Percentiles rank a stretch among this genome's conserved stretches.
phyloP scores from a whole-genome alignment of 2,797 vertebrate genomes.

The Propithecus perrieri region DNA sequence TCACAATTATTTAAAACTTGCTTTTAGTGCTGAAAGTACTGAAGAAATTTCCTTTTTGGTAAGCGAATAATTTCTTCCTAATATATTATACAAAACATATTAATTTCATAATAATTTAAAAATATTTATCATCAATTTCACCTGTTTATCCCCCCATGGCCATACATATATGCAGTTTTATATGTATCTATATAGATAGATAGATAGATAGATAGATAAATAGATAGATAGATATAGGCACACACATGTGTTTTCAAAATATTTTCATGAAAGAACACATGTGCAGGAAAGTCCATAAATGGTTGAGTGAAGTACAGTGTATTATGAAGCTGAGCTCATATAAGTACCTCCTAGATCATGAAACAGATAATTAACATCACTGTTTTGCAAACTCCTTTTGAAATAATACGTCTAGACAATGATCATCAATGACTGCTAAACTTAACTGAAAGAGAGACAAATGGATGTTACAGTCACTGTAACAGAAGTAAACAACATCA shows the following conservation, averaged over 20 bases:
- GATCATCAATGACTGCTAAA: not conserved
- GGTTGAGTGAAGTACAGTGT: not conserved
- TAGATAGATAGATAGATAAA: too few relatives aligned
- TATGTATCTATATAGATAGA: not conserved
- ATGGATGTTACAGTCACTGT: not conserved
- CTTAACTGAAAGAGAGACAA: not conserved
- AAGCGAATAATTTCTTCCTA: not conserved
- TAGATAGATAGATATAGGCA: not conserved
- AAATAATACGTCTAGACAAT: not conserved
- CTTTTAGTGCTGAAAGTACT: not conserved
- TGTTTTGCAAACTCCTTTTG: not conserved
- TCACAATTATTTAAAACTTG: not conserved
- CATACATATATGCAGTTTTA: not conserved
- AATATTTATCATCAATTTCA: not conserved
- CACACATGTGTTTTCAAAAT: not conserved
- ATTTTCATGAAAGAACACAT: conserved; percentile 16
- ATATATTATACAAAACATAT: not conserved
- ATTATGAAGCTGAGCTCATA: not conserved
- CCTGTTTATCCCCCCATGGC: not conserved
- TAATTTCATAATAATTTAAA: conserved; percentile 7
- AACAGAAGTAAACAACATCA: not conserved
- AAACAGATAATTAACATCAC: not conserved
- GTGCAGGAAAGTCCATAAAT: not conserved
- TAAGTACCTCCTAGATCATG: not conserved
- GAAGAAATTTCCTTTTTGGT: not conserved